Evolutionary conservation across 1,140 invertebrate genomes (phyloP).

Genomic region (Cardiocondyla obscurior): DNA sequence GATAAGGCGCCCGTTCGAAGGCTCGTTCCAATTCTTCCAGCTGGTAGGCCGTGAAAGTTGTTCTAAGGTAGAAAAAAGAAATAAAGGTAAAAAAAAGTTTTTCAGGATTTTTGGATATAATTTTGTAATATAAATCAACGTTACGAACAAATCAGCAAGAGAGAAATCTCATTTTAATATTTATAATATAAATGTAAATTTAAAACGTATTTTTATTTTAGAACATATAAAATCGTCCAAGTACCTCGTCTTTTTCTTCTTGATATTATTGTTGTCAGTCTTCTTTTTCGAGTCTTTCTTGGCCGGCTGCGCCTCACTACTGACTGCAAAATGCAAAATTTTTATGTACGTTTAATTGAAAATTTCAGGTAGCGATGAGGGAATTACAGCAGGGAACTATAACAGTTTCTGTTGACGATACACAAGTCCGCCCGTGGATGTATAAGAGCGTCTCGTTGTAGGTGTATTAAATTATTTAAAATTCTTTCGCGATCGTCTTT

Average conservation of each 20-base stretch:
- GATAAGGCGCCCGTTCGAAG: slow-evolving; percentile 97
- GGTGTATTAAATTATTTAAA: too few species aligned
- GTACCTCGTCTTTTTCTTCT: slow-evolving; percentile 97
- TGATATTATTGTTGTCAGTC: slow-evolving; percentile 93
- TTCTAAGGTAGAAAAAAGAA: slow-evolving; percentile 86
- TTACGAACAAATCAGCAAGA: not conserved
- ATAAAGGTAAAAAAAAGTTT: not conserved
- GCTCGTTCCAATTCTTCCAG: slow-evolving; percentile 97
- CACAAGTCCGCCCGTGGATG: too few species aligned
- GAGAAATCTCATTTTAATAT: not conserved
- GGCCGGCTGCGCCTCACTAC: slow-evolving; percentile 81
- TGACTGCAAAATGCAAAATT: slow-evolving; percentile 73
- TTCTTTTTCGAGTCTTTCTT: slow-evolving; percentile 94
- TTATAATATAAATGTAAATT: not conserved
- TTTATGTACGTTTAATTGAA: not conserved
- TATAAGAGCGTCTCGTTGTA: too few species aligned
- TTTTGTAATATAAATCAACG: not conserved
- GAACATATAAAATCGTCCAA: slow-evolving; percentile 13
- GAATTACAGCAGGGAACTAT: not conserved
- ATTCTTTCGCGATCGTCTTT: too few species aligned
- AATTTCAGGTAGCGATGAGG: not conserved
- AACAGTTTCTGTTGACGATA: not conserved
- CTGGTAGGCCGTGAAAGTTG: slow-evolving; percentile 98
- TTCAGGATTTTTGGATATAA: not conserved
- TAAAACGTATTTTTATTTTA: not conserved